Evolutionary conservation across 2,888 invertebrate genomes (phyloP), one percentile per base, ranked within the genome.

Genomic region (Boloria selene): DNA sequence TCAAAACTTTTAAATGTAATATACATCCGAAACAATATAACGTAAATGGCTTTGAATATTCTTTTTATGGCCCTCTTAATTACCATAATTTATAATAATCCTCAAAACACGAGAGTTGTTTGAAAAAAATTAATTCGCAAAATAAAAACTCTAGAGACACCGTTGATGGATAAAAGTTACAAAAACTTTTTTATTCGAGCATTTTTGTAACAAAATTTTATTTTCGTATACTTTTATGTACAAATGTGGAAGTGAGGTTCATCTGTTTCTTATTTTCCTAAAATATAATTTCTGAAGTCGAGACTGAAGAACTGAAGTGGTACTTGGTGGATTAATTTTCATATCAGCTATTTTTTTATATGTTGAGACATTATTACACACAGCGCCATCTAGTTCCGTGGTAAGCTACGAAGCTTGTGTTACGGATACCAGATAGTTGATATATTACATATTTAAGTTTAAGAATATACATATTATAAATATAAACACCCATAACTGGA

Each of bases 121-220:
- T 0, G 16, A 26, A 49, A 49, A 59, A 45, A 58, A 51, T 51
- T 38, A 56, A 44, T 42, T 51, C 13, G 17, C 17, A 51, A 58
- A 64, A 51, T 13, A 22, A n/a, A 45, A 50, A 61, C 52, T 51
- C 45, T 16, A 60, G 54, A 55, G 49, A 44, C 42, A 13, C 52
- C 58, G 61, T 58, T 45, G 61, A 59, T 54, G 65, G 68, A 50
- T 49, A 38, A 59, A 68, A 65, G 65, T 68, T 58, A 56, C 14
- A 38, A 45, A 44, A 59, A 62, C 44, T 68, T 68, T 68, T 58
- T 65, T 17, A 14, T 26, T 18, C 6, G 61, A 26, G 17, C 4
- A 44, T 44, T 51, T 45, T 64, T 55, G 51, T 16, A 51, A 58
- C 50, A 44, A 26, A 58, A 45, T 58, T 64, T 58, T 17, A 56